Percentiles rank a stretch among this genome's conserved stretches.
These are phyloP conservation scores for Cyrtodaria siliqua DNA, from an alignment of 2,888 invertebrate species.

Conservation along the genomic window DNA sequence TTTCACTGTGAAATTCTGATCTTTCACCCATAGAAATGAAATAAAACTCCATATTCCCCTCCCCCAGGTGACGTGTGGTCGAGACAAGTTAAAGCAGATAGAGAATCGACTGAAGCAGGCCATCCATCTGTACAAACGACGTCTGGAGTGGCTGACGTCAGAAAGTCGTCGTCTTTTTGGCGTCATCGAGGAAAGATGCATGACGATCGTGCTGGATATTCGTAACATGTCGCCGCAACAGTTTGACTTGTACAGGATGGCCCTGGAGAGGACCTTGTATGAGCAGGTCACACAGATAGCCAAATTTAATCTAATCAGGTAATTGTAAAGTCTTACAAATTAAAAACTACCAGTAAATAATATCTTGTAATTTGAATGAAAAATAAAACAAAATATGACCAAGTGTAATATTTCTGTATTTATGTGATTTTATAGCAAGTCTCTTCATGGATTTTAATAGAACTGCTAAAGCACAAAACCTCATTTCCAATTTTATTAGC, in stretches of 20 bases:
- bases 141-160: slow-evolving; percentile 85
- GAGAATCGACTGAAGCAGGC: slow-evolving; percentile 80
- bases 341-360: too few relatives aligned
- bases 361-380: too few relatives aligned
- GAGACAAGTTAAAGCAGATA: slow-evolving; percentile 81
- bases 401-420: too few relatives aligned
- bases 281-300: slow-evolving; percentile 84
- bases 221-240: slow-evolving; percentile 83
- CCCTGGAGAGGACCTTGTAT: slow-evolving; percentile 81
- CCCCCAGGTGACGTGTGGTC: slow-evolving; percentile 79
- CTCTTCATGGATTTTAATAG: too few relatives aligned
- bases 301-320: slow-evolving; percentile 85
- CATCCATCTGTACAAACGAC: slow-evolving; percentile 79
- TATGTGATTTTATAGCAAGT: too few relatives aligned
- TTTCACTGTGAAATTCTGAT: too few relatives aligned
- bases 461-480: too few relatives aligned
- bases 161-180: slow-evolving; percentile 85
- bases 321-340: too few relatives aligned
- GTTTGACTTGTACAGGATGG: slow-evolving; percentile 84
- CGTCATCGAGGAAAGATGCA: slow-evolving; percentile 83
- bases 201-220: slow-evolving; percentile 84
- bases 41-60: slow-evolving; percentile 2
- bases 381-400: too few relatives aligned
- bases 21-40: too few relatives aligned
- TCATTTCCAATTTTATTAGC: too few relatives aligned